Conservation (phyloP, 2,113 vertebrate species). For the Todiramphus chloris region DNA sequence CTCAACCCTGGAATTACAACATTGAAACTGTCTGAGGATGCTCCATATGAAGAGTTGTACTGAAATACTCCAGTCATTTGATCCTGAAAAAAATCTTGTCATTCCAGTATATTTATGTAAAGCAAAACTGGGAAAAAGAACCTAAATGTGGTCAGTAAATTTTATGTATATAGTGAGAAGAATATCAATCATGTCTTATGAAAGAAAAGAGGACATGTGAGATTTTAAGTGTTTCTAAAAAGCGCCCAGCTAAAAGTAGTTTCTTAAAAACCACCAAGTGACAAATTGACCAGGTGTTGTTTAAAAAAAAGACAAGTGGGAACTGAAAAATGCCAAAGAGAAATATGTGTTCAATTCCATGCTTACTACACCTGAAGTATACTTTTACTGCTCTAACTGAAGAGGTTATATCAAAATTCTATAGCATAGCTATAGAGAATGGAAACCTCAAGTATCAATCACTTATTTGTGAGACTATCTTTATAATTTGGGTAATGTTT, state of each 20-base stretch:
- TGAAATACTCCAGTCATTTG: background rate
- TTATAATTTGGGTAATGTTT: background rate
- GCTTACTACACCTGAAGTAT: background rate
- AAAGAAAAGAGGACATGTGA: background rate
- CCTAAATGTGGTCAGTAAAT: background rate
- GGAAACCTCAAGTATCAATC: background rate
- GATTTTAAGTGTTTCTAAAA: background rate
- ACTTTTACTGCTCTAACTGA: background rate
- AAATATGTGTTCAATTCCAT: background rate
- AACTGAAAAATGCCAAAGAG: background rate
- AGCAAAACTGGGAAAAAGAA: background rate
- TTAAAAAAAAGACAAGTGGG: background rate
- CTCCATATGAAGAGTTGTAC: background rate
- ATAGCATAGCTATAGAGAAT: background rate
- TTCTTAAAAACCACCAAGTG: background rate
- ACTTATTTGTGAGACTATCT: background rate
- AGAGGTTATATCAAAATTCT: background rate
- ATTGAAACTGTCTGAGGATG: background rate
- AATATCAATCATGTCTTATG: background rate
- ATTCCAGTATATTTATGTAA: background rate
- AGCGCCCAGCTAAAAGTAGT: background rate
- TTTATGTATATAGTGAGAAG: background rate
- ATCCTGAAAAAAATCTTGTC: background rate
- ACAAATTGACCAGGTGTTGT: background rate
- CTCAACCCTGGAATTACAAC: background rate